Conservation (phyloP, 2,888 invertebrate species). For the Rutpela maculata region DNA sequence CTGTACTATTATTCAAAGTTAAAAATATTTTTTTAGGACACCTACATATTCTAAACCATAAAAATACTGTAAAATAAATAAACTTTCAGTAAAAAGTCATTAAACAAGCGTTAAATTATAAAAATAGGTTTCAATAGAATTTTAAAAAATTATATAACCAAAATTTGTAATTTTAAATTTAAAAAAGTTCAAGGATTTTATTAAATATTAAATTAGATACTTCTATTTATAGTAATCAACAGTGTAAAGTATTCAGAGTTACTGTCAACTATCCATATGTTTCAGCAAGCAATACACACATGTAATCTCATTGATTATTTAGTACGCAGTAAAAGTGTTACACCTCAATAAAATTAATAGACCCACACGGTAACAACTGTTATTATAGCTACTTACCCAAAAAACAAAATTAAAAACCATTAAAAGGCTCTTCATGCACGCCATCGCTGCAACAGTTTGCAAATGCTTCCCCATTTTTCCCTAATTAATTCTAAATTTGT, state of each 20-base stretch:
- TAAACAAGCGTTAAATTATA: no score
- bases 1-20: no score
- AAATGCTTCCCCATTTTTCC: conserved; percentile 81
- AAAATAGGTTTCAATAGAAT: no score
- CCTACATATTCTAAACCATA: no score
- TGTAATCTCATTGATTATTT: conserved; percentile 1
- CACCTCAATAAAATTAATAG: background rate
- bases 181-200: no score
- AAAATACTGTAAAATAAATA: no score
- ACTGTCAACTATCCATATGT: background rate
- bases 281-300: background rate
- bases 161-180: no score
- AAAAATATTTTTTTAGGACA: no score
- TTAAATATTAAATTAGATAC: no score
- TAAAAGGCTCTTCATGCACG: conserved; percentile 86
- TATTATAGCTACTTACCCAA: conserved; percentile 80
- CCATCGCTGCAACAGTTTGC: conserved; percentile 84
- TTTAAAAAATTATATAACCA: no score
- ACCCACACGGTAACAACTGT: background rate
- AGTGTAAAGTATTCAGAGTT: background rate
- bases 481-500: conserved; percentile 25
- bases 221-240: background rate
- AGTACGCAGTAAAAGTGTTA: background rate
- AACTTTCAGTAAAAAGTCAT: no score
- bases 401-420: conserved; percentile 88